Base-by-base conservation (phyloP, 2,797 vertebrate genomes). In the Odontamblyopus rebecca region DNA sequence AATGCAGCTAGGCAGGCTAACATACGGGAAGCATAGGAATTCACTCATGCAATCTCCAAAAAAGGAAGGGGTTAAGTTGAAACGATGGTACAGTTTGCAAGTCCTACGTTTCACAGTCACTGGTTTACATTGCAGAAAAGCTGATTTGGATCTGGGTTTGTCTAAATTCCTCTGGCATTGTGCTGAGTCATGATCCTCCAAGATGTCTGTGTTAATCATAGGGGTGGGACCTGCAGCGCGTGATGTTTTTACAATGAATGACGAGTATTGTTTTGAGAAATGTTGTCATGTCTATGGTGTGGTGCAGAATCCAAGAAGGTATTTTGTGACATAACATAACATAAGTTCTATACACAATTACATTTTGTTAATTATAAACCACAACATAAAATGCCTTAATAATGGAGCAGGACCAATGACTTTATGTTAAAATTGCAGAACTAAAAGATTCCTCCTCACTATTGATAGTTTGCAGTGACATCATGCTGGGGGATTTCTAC, bases 41-140 rank as follows among this genome's bases (percentile, higher is more conserved):
- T 83, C 87, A 89, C 87, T 90, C 86, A 88, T 80, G 89, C 86
- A 83, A 86, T 15, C 12, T 86, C 84, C 73, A 38, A 88, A 72
- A 76, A 68, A 66, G 75, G 50, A 38, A 30, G 61, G 57, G 71
- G 69, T 61, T 75, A 81, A 87, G 79, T 82, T 75, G 64, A 78
- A 78, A 61, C 56, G 68, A 51, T 63, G 74, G 86, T 90, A 67
- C 77, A 81, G 86, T 86, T 88, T 91, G 89, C 84, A 90, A 81
- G 41, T 81, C 79, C 82, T 59, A 72, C 70, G 29, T 18, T 60
- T 29, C 71, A 75, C 56, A 69, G 68, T 78, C 64, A 64, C 67
- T 71, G 70, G 77, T 76, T 73, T 60, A 71, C 68, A 35, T 51
- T 26, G 63, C 72, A 65, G 54, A 23, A 73, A 61, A n/a, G 61